Base-by-base conservation (phyloP, 1,140 invertebrate species). In the Drosophila bifasciata region DNA sequence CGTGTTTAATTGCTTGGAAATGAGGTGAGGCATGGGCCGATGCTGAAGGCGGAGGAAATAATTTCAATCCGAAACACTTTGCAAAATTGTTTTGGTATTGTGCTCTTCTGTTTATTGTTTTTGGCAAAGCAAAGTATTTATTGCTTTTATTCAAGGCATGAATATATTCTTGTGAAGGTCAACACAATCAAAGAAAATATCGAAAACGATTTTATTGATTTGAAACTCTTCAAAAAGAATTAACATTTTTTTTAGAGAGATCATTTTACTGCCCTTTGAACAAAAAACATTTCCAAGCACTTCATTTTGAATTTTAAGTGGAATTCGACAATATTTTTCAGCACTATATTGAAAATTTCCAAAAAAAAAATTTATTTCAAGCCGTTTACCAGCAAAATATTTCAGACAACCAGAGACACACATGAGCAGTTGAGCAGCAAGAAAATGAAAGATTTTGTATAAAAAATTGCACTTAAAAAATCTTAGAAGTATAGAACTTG, bases 1-100 rank as follows among this genome's bases (percentile, higher is more conserved):
- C 15, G 19, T 60, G 77, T 39, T 85, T 75, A 80, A 84, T 73
- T 79, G 81, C 43, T 45, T 76, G 71, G 80, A 85, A 86, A 62
- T 48, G 5, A 52, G 41, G 43, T 23, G 25, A 5, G 32, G 9
- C 32, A 36, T 36, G 3, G 32, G 11, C 32, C 11, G 11, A 11
- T 36, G 32, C 32, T 36, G 32, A 78, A 28, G 16, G 23, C 46
- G 45, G n/a, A 28, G 17, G 19, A 23, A 25, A 63, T 9, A 15
- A 45, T 55, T 28, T 17, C n/a, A n/a, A 23, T 41, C 9, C 8
- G 15, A 25, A n/a, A 16, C 36, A 21, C 15, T 17, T 44, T 44
- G 15, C 43, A 44, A 7, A 44, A 15, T 19, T n/a, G n/a, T 21
- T 48, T 32, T 11, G 13, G 16, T 3, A 62, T 36, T 62, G 45